Evolutionary conservation across 2,797 vertebrate species (phyloP).

Genomic region (Sus cebifrons): DNA sequence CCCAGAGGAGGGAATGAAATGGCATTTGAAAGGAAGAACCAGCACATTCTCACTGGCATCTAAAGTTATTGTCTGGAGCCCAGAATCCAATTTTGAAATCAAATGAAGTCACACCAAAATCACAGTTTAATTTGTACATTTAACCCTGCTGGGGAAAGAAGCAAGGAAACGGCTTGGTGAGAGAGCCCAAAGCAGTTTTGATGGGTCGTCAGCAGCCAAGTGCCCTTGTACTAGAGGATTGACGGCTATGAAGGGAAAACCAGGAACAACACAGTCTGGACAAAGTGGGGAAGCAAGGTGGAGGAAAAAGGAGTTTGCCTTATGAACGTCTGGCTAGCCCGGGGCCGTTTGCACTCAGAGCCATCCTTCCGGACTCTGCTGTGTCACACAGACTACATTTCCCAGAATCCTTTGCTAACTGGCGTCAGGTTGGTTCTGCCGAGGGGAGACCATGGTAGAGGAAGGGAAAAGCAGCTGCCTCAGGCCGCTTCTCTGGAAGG

Average conservation of each 20-base stretch:
- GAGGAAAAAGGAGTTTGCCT: neutral
- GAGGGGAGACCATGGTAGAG: neutral
- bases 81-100: constrained; percentile 57
- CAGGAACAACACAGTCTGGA: neutral
- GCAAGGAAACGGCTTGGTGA: neutral
- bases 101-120: constrained; percentile 35
- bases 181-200: neutral
- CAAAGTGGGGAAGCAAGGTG: rapidly evolving
- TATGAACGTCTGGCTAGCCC: neutral
- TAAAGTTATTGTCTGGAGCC: neutral
- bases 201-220: neutral
- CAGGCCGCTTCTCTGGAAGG: neutral
- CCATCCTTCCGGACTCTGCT: neutral
- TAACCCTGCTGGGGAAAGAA: constrained; percentile 22
- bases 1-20: neutral
- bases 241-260: neutral
- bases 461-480: neutral
- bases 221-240: neutral
- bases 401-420: neutral
- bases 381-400: neutral
- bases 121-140: constrained; percentile 15
- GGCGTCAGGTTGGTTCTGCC: neutral
- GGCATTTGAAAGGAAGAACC: neutral
- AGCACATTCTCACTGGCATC: neutral
- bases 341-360: neutral